These are phyloP conservation scores for Mythimna ferrago DNA, from an alignment of 2,888 invertebrate genomes.

Conservation along the genomic window DNA sequence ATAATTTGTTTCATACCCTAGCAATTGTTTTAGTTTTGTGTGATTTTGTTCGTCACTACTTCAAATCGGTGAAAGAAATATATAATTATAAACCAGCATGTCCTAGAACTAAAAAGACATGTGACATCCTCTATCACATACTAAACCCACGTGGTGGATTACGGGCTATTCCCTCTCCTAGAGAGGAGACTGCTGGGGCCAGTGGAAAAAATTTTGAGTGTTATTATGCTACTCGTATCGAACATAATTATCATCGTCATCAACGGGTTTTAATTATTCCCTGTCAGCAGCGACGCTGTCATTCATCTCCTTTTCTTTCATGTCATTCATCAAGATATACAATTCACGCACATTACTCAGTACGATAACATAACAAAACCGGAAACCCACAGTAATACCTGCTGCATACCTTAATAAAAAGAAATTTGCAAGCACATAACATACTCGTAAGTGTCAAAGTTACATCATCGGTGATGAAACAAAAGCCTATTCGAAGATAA, in stretches of 20 bases:
- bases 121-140: not conserved
- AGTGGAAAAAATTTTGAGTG: too few species aligned
- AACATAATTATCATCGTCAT: not conserved
- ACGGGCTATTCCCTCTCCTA: not conserved
- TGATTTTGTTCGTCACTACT: not conserved
- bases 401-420: conserved; percentile 49
- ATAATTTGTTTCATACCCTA: too few species aligned
- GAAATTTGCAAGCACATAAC: conserved; percentile 51
- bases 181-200: too few species aligned
- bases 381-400: conserved; percentile 23
- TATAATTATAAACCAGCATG: not conserved
- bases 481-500: conserved; percentile 61
- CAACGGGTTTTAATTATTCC: not conserved
- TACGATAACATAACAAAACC: conserved; percentile 20
- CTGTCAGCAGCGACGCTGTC: not conserved
- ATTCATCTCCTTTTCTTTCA: not conserved
- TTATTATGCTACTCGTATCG: too few species aligned
- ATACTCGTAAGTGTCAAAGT: conserved; percentile 45
- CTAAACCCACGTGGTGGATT: not conserved
- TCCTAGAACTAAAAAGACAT: not conserved
- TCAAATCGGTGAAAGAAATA: not conserved
- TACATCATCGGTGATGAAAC: conserved; percentile 62
- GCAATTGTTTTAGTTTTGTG: too few species aligned
- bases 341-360: not conserved
- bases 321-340: not conserved